phyloP scores from a whole-genome alignment of 2,888 invertebrate species.

The Ellobium chinense region DNA sequence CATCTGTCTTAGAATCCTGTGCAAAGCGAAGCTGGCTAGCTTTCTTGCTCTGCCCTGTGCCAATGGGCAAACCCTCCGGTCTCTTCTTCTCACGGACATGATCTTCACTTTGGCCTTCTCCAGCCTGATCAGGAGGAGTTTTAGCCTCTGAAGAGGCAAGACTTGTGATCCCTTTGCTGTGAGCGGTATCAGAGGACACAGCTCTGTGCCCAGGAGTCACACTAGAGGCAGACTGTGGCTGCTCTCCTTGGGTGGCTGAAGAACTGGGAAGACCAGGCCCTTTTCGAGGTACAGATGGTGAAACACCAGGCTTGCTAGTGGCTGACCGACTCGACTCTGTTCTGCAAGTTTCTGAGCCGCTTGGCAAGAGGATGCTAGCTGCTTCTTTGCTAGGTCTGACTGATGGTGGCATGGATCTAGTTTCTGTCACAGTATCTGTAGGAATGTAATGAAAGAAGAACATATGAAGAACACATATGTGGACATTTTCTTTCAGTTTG shows the following conservation, averaged over 20 bases:
- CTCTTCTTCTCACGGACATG: constrained; percentile 54
- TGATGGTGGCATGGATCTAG: constrained; percentile 27
- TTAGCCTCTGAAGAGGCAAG: background rate
- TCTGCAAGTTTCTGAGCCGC: background rate
- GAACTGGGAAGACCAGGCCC: background rate
- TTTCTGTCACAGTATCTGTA: constrained; percentile 16
- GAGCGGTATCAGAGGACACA: no score
- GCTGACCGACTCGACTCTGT: background rate
- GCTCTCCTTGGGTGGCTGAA: no score
- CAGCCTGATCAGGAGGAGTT: background rate
- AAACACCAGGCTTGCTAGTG: background rate
- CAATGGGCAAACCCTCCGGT: constrained; percentile 53
- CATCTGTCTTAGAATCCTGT: constrained; percentile 55
- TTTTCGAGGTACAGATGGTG: background rate
- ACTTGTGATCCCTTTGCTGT: no score
- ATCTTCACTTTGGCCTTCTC: constrained; percentile 45
- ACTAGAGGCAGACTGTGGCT: no score
- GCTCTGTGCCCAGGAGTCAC: no score
- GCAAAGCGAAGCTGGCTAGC: constrained; percentile 57
- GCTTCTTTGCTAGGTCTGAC: constrained; percentile 46
- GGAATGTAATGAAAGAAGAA: no score
- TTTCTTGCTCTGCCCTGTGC: constrained; percentile 44
- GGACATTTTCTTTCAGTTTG: no score
- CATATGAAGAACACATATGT: no score
- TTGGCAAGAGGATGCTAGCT: constrained; percentile 51